Evolutionary conservation across 1,140 invertebrate species (phyloP).

Genomic region (Drosophila watanabei): DNA sequence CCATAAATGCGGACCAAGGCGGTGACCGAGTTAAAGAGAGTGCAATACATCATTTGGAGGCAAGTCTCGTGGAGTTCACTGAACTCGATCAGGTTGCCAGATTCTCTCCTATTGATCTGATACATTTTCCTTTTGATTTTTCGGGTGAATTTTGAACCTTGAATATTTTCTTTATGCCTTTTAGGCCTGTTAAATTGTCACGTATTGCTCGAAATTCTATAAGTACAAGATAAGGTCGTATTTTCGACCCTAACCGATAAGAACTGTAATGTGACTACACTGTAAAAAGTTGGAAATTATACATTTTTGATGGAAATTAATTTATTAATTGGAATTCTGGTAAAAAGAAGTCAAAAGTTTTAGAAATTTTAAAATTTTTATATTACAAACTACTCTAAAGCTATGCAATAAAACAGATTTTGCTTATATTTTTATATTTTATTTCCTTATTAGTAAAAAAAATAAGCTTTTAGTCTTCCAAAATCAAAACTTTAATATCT

Average conservation of each 20-base stretch:
- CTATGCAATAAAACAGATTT: background rate
- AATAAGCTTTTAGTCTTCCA: no score
- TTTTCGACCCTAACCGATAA: conserved; percentile 52
- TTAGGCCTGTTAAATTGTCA: conserved; percentile 21
- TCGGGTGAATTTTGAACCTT: background rate
- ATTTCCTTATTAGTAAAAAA: no score
- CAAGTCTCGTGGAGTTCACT: conserved; percentile 9
- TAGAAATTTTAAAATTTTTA: background rate
- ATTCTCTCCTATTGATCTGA: no score
- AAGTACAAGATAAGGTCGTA: conserved; percentile 46
- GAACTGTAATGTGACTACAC: conserved; percentile 41
- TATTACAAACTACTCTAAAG: no score
- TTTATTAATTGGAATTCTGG: background rate
- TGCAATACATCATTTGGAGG: background rate
- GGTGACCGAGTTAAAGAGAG: background rate
- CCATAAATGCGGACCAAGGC: conserved; percentile 12
- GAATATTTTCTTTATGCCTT: background rate
- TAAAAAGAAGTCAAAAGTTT: background rate
- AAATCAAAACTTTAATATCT: background rate
- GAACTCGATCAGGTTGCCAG: conserved; percentile 2
- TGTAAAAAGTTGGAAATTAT: background rate
- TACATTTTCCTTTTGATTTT: background rate
- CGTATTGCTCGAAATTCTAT: conserved; percentile 28
- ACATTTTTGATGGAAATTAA: background rate
- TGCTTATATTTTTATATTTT: background rate